Evolutionary conservation across 2,797 vertebrate species (phyloP).

Genomic region (Danio tinwini): DNA sequence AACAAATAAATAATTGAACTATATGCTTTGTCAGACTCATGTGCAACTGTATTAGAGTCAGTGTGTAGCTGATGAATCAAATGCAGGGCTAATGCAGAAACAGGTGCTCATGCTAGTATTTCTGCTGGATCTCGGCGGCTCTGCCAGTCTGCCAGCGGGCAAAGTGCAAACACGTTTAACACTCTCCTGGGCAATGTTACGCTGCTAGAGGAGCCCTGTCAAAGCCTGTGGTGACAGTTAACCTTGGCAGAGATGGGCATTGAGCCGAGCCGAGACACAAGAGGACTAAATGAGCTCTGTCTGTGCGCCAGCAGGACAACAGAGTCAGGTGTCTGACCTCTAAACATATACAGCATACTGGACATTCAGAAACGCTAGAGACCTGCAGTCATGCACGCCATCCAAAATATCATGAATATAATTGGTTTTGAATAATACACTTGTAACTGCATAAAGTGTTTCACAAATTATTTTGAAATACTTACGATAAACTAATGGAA

Average conservation of each 20-base stretch:
- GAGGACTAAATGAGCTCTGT: slow-evolving; percentile 41
- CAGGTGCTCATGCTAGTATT: slow-evolving; percentile 74
- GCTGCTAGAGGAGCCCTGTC: slow-evolving; percentile 60
- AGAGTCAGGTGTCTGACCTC: slow-evolving; percentile 52
- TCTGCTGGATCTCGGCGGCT: slow-evolving; percentile 60
- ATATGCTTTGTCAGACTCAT: not conserved
- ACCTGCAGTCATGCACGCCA: not conserved
- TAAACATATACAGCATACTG: not conserved
- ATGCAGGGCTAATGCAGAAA: slow-evolving; percentile 53
- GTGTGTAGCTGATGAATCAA: not conserved
- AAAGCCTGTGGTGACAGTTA: slow-evolving; percentile 78
- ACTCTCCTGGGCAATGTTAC: slow-evolving; percentile 74
- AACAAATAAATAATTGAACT: no score
- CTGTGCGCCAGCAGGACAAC: slow-evolving; percentile 48
- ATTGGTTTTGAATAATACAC: no score
- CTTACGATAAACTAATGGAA: no score
- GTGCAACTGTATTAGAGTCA: not conserved
- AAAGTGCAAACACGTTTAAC: slow-evolving; percentile 80
- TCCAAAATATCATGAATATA: not conserved
- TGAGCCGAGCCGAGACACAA: slow-evolving; percentile 60
- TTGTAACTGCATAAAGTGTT: no score
- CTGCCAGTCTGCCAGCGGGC: slow-evolving; percentile 66
- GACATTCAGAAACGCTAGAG: not conserved
- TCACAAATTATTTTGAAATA: no score
- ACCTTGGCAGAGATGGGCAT: slow-evolving; percentile 70